Percentiles rank a stretch among this genome's conserved stretches.
These are phyloP conservation scores for Agapostemon virescens DNA, from an alignment of 2,888 invertebrate species.

Conservation along the genomic window DNA sequence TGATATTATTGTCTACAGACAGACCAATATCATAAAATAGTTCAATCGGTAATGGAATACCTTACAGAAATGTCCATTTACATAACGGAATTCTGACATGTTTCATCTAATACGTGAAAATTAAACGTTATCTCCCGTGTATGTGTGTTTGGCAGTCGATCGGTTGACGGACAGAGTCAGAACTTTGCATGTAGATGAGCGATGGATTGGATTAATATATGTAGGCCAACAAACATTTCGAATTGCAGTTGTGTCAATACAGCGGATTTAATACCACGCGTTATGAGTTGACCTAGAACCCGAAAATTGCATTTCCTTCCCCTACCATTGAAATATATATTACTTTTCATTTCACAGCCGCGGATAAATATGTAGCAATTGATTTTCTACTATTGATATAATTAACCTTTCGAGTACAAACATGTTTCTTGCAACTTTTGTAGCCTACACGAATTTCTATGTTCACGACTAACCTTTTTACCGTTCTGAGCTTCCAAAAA, in stretches of 20 bases:
- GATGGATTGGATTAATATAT: not conserved
- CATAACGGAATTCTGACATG: no score
- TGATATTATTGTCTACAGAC: not conserved
- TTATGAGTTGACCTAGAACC: not conserved
- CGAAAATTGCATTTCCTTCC: not conserved
- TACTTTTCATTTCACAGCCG: no score
- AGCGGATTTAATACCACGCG: not conserved
- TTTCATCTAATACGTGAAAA: not conserved
- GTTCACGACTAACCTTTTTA: no score
- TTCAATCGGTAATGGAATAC: not conserved
- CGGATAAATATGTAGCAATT: no score
- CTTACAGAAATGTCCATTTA: not conserved
- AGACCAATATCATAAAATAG: not conserved
- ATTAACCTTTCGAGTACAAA: no score
- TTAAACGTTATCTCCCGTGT: not conserved
- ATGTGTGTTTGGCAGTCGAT: not conserved
- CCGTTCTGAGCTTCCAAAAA: no score
- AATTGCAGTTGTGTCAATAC: not conserved
- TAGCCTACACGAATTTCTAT: no score
- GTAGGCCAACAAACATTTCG: not conserved
- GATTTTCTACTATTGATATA: no score
- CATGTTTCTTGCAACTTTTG: no score
- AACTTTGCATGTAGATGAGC: not conserved
- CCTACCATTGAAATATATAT: not conserved
- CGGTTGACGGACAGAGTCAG: not conserved